phyloP scores from a whole-genome alignment of 1,140 invertebrate genomes.

The Musca domestica region DNA sequence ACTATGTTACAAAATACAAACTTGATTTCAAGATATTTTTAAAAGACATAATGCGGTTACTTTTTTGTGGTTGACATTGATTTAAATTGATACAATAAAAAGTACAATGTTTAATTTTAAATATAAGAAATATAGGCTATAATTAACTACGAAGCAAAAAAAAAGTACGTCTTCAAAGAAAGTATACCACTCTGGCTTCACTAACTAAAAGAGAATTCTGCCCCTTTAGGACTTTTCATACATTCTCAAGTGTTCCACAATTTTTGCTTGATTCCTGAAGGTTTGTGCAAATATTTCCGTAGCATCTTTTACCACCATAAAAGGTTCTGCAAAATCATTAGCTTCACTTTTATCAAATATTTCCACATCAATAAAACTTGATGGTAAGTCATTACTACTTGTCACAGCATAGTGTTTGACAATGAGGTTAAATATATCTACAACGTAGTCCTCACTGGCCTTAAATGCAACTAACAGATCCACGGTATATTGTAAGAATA shows the following conservation, averaged over 20 bases:
- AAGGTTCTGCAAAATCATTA: slow-evolving; percentile 43
- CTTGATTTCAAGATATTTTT: no score
- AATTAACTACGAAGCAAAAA: no score
- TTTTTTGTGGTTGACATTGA: no score
- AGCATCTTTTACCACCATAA: slow-evolving; percentile 26
- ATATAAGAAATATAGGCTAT: no score
- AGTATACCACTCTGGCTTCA: no score
- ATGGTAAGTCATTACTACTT: neutral
- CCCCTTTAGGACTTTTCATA: no score
- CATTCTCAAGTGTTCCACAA: neutral
- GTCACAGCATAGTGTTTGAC: neutral
- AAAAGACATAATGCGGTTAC: no score
- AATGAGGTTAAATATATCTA: slow-evolving; percentile 30
- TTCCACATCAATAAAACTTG: slow-evolving; percentile 28
- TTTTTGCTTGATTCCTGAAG: slow-evolving; percentile 18
- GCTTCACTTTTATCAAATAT: slow-evolving; percentile 46
- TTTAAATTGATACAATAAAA: no score
- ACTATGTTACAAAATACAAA: no score
- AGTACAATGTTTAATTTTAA: no score
- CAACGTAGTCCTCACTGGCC: slow-evolving; percentile 23
- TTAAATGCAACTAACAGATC: slow-evolving; percentile 13
- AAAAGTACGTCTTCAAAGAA: no score
- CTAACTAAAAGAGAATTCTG: no score
- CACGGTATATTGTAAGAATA: slow-evolving; percentile 29
- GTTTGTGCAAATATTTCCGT: slow-evolving; percentile 23